Evolutionary conservation across 2,888 invertebrate genomes (phyloP).

Genomic region (Gymnosoma rotundatum): DNA sequence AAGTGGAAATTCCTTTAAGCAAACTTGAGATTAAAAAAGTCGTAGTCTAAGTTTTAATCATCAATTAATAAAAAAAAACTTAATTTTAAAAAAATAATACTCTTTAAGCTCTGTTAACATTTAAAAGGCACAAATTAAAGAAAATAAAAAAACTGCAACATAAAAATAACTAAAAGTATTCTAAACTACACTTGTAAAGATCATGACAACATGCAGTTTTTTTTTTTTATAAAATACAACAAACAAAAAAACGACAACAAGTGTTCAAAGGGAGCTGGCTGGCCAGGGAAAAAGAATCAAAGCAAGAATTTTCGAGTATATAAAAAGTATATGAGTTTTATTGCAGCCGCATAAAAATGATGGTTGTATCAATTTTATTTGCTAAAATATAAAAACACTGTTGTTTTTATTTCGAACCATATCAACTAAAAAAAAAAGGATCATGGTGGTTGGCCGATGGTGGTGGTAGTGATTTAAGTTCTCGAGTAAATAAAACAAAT

Average conservation of each 20-base stretch:
- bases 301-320: neutral
- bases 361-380: constrained; percentile 64
- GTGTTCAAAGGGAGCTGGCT: constrained; percentile 9
- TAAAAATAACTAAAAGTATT: constrained; percentile 38
- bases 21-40: too few species aligned
- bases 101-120: neutral
- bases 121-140: neutral
- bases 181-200: constrained; percentile 67
- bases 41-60: too few species aligned
- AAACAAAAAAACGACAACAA: neutral
- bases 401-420: constrained; percentile 22
- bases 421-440: constrained; percentile 51
- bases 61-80: too few species aligned
- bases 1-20: too few species aligned
- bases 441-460: constrained; percentile 44
- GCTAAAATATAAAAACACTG: constrained; percentile 13
- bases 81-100: neutral
- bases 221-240: neutral
- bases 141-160: constrained; percentile 1
- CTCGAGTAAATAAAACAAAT: constrained; percentile 35
- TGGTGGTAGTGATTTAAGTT: constrained; percentile 41
- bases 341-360: constrained; percentile 54
- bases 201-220: constrained; percentile 63
- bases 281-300: constrained; percentile 25
- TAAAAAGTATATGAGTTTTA: constrained; percentile 24